Evolutionary conservation across 2,888 invertebrate species (phyloP).

Genomic region (Coecobrya sp.): DNA sequence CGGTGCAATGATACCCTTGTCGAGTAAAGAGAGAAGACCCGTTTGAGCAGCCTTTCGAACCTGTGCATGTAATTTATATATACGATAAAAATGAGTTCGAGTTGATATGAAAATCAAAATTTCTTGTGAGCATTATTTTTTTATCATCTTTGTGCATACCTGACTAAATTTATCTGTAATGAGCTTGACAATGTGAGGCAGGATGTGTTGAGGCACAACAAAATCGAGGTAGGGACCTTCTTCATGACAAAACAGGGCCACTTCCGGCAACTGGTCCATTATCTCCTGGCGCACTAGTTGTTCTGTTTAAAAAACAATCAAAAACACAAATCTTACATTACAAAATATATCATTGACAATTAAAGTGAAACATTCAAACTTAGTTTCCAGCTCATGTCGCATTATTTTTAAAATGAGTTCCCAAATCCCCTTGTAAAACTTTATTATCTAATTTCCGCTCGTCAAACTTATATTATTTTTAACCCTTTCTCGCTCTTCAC

Average conservation of each 20-base stretch:
- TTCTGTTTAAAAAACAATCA: constrained; percentile 88
- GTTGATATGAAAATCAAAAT: no score
- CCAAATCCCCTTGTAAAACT: constrained; percentile 35
- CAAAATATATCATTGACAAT: background rate
- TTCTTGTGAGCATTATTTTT: background rate
- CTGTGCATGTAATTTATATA: constrained; percentile 87
- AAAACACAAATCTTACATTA: background rate
- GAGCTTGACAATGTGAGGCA: constrained; percentile 90
- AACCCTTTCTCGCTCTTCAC: no score
- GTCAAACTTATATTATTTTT: background rate
- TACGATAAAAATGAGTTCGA: background rate
- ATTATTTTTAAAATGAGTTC: background rate
- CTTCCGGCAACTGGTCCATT: constrained; percentile 91
- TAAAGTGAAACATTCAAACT: background rate
- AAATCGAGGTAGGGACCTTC: constrained; percentile 88
- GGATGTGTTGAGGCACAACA: constrained; percentile 90
- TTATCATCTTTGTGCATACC: constrained; percentile 87
- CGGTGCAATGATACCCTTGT: constrained; percentile 90
- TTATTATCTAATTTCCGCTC: constrained; percentile 68
- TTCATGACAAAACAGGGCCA: constrained; percentile 90
- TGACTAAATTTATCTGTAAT: constrained; percentile 90
- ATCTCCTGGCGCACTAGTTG: constrained; percentile 90
- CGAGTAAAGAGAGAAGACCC: constrained; percentile 90
- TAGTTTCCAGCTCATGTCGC: background rate
- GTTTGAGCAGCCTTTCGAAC: constrained; percentile 91